phyloP scores from a whole-genome alignment of 1,140 invertebrate genomes.

The Hycleus cichorii region DNA sequence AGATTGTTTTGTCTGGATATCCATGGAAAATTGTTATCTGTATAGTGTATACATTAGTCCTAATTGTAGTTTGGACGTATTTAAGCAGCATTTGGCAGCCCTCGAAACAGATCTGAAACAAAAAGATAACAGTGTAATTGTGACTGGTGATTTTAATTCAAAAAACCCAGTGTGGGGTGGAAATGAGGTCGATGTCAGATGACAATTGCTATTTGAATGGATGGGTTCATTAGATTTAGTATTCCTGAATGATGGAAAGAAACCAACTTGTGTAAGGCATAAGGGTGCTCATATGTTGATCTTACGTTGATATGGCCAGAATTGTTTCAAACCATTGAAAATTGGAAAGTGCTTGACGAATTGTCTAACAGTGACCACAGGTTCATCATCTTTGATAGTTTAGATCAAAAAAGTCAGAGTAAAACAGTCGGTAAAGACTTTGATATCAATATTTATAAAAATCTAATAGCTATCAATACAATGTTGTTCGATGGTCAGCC shows the following conservation, averaged over 20 bases:
- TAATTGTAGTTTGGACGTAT: not conserved
- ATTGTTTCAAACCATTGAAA: no score
- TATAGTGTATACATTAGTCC: not conserved
- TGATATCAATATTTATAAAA: no score
- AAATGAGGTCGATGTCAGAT: not conserved
- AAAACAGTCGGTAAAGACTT: no score
- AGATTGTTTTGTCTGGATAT: not conserved
- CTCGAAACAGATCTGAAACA: not conserved
- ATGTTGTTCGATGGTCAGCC: no score
- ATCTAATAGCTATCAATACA: no score
- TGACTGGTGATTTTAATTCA: not conserved
- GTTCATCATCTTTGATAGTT: no score
- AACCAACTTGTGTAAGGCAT: not conserved
- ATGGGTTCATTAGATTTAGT: not conserved
- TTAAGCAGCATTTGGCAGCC: not conserved
- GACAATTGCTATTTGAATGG: not conserved
- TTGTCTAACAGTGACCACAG: no score
- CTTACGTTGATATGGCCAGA: no score
- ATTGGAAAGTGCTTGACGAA: no score
- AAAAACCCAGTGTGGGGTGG: not conserved
- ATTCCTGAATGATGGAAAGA: not conserved
- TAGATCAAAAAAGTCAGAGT: no score
- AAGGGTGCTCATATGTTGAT: no score
- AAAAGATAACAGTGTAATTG: not conserved
- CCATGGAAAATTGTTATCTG: not conserved